Evolutionary conservation across 2,888 invertebrate species (phyloP), one percentile per base, ranked within the genome.

Genomic region (Morinoia aosen): DNA sequence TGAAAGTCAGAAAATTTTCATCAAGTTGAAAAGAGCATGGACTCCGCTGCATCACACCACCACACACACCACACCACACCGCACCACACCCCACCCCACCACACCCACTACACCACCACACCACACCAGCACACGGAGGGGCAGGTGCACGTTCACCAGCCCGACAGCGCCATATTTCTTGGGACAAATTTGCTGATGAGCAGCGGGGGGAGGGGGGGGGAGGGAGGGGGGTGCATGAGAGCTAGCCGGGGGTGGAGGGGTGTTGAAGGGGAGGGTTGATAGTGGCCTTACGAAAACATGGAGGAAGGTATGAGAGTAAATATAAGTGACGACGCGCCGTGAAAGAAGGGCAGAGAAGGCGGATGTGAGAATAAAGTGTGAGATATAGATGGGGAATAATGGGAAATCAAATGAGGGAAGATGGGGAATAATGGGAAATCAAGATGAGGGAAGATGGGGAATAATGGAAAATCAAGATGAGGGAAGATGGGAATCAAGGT

Each of bases 181-280:
- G 19, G 90, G 40, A 90, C 90, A 90, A 90, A 90, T 90, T 90
- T 90, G 90, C 90, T 90, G 90, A 90, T 90, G 90, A 90, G 48
- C 11, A 10, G 40, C 40, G 48, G 40, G 40, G 90, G 8, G 12
- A n/a, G n/a, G 90, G 14, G 40, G 7, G 40, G 1, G 39, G 12
- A 11, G 40, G 40, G 40, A 39, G 40, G 90, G 25, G 25, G 88
- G 88, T 7, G 88, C 1, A 61, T 12, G 19, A 19, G 61, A 61
- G 8, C 8, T 58, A n/a, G n/a, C n/a, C 40, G 48, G 40, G 40
- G 90, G 8, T 7, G n/a, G n/a, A 39, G 11, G 40, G 4, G 90
- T 39, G 33, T 10, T 14, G 39, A 25, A 14, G n/a, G 40, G 90
- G 25, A 8, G 25, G 88, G 88, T 19, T 12, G 40, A 61, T 12